These are phyloP conservation scores for Mechanitis messenoides DNA, from an alignment of 2,888 invertebrate species.

Conservation along the genomic window DNA sequence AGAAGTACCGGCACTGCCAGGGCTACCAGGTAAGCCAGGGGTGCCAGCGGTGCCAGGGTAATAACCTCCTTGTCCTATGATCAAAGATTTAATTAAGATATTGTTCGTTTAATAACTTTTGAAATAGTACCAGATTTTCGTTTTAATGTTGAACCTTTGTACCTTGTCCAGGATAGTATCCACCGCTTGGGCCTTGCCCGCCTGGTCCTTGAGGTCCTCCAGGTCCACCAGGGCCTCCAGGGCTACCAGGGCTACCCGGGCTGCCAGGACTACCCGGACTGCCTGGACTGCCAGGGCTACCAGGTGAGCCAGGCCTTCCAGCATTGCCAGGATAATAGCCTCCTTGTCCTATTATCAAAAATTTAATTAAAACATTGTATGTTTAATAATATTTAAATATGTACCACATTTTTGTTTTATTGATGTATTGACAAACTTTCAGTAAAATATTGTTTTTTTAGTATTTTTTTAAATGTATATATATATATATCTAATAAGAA, in stretches of 20 bases:
- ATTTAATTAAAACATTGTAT: neutral
- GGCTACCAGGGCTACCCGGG: conserved; percentile 27
- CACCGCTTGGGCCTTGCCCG: conserved; percentile 28
- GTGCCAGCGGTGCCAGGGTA: conserved; percentile 40
- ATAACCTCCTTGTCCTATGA: conserved; percentile 45
- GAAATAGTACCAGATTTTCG: too few relatives aligned
- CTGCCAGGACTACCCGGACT: conserved; percentile 19
- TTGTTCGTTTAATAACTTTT: too few relatives aligned
- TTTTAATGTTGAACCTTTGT: conserved; percentile 13
- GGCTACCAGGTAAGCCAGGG: conserved; percentile 20
- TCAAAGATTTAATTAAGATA: too few relatives aligned
- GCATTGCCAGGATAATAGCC: conserved; percentile 57
- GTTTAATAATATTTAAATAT: too few relatives aligned
- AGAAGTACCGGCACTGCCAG: conserved; percentile 16
- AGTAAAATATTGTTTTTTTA: too few relatives aligned
- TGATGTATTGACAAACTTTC: neutral
- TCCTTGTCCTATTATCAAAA: conserved; percentile 13
- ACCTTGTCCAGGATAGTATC: conserved; percentile 38
- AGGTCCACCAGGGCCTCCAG: conserved; percentile 30
- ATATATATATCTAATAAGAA: too few relatives aligned
- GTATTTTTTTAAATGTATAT: too few relatives aligned
- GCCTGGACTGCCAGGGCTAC: conserved; percentile 11
- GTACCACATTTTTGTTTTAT: neutral
- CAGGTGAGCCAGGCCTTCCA: conserved; percentile 23
- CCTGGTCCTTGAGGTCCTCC: conserved; percentile 34